Evolutionary conservation across 1,140 invertebrate genomes (phyloP).

Genomic region (Bilobella aurantiaca): DNA sequence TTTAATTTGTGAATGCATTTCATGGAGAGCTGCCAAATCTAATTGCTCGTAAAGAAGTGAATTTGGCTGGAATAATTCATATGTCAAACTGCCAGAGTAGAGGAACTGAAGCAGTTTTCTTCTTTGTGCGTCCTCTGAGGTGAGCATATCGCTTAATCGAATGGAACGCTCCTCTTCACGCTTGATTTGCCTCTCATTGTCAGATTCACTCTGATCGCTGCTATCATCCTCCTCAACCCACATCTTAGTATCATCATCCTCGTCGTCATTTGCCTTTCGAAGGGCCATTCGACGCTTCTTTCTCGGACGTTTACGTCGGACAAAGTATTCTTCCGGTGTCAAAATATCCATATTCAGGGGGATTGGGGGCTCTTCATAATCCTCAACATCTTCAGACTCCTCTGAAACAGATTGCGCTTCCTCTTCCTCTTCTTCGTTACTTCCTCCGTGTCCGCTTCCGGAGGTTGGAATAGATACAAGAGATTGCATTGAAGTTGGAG

Average conservation of each 20-base stretch:
- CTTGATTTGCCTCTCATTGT: not conserved
- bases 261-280: not conserved
- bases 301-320: not conserved
- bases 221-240: not conserved
- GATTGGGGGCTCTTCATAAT: not conserved
- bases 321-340: no score
- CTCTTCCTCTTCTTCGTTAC: not conserved
- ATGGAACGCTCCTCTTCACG: not conserved
- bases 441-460: not conserved
- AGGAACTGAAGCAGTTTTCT: not conserved
- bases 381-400: not conserved
- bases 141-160: not conserved
- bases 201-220: not conserved
- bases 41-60: slow-evolving; percentile 12
- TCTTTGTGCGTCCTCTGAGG: not conserved
- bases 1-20: not conserved
- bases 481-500: no score
- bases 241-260: not conserved
- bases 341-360: no score
- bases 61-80: not conserved
- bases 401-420: not conserved
- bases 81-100: not conserved
- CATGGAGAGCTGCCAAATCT: slow-evolving; percentile 8
- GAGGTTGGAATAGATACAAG: not conserved
- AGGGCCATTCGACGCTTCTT: not conserved